phyloP scores from a whole-genome alignment of 2,113 vertebrate genomes.

The Istiophorus platypterus region DNA sequence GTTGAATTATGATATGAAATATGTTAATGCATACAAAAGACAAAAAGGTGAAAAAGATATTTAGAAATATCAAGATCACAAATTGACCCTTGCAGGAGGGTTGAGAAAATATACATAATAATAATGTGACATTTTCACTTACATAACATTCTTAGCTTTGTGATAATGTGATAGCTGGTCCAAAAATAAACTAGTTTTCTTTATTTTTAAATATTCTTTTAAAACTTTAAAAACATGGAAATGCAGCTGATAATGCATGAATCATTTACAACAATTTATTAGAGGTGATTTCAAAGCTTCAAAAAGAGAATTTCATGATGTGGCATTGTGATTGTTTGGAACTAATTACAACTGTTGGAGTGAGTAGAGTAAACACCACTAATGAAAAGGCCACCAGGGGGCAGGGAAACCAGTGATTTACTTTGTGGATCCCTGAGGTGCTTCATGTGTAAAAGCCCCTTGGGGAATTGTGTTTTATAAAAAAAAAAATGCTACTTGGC shows the following conservation, averaged over 20 bases:
- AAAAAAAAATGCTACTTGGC: neutral
- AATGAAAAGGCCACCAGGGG: slow-evolving; percentile 44
- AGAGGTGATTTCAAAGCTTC: neutral
- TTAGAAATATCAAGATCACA: neutral
- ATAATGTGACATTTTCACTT: too few species aligned
- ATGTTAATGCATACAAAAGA: neutral
- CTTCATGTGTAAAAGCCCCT: slow-evolving; percentile 1
- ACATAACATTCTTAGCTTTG: neutral
- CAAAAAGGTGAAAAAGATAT: neutral
- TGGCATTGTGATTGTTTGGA: too few species aligned
- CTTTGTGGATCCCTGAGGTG: neutral
- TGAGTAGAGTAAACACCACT: neutral
- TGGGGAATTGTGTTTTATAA: neutral
- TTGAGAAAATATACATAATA: neutral
- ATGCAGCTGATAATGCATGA: neutral
- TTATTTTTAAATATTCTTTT: neutral
- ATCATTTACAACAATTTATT: neutral
- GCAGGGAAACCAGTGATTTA: slow-evolving; percentile 5
- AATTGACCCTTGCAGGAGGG: neutral
- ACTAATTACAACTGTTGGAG: neutral
- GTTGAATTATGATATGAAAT: neutral
- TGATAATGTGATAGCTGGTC: neutral
- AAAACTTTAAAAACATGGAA: neutral
- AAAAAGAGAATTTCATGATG: too few species aligned
- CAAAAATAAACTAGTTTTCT: neutral